Percentiles rank a stretch among this genome's conserved stretches.
These are phyloP conservation scores for Clunio marinus DNA, from an alignment of 2,888 invertebrate genomes.

Conservation along the genomic window DNA sequence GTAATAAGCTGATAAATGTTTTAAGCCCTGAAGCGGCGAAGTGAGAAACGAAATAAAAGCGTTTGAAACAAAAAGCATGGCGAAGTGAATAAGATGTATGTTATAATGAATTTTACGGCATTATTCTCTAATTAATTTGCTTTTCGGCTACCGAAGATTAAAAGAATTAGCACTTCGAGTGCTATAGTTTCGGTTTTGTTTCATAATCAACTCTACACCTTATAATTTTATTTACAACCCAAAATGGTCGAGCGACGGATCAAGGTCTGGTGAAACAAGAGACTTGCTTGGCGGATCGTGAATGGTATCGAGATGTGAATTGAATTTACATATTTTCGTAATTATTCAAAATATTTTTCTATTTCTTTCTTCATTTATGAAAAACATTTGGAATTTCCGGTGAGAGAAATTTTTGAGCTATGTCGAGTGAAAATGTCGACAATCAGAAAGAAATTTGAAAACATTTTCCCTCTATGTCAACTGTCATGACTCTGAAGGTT, in stretches of 20 bases:
- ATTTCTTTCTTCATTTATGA: background rate
- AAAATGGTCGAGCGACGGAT: background rate
- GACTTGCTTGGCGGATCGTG: background rate
- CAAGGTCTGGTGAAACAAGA: background rate
- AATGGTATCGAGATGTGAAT: no score
- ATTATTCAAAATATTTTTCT: constrained; percentile 23
- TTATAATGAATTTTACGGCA: constrained; percentile 20
- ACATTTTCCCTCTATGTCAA: no score
- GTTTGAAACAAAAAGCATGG: constrained; percentile 17
- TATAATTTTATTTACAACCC: background rate
- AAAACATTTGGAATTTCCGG: constrained; percentile 6
- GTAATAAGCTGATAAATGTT: background rate
- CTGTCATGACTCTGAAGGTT: no score
- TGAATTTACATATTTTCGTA: constrained; percentile 25
- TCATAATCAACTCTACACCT: background rate
- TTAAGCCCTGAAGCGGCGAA: background rate
- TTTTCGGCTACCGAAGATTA: constrained; percentile 13
- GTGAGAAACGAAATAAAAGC: background rate
- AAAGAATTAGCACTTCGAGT: constrained; percentile 3
- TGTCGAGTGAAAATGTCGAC: no score
- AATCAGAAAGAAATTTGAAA: no score
- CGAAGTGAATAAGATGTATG: constrained; percentile 16
- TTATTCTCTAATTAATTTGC: constrained; percentile 25
- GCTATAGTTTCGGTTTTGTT: background rate
- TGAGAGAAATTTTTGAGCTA: background rate